Evolutionary conservation across 2,113 vertebrate species (phyloP), one percentile per base, ranked within the genome.

Genomic region (Xiphophorus hellerii): DNA sequence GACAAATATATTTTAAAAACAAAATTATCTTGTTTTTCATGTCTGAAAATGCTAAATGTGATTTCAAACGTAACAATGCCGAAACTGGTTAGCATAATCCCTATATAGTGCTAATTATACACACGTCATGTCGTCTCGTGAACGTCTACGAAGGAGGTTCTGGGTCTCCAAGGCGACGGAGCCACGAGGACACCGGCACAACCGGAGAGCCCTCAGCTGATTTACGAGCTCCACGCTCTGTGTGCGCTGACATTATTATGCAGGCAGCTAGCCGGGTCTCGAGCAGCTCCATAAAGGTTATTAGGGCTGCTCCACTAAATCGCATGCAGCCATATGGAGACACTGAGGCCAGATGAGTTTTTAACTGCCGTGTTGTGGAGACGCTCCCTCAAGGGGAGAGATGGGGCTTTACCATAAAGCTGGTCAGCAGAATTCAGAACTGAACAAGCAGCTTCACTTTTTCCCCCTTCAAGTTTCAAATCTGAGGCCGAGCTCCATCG

Each of bases 231-330:
- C 78, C 78, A 54, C 15, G 1, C 62, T 68, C 30, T 58, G 67
- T 69, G 68, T 68, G 61, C 73, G 85, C 73, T 69, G 71, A 76
- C 67, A 72, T 81, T 77, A 91, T 88, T 85, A 84, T 77, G 77
- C 85, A 81, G 84, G 71, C 71, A 66, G 72, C 70, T 85, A 74
- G 54, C 69, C 44, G 51, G 74, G 63, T 70, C 60, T 77, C 60
- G 3, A 71, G 66, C 69, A 69, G 67, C 69, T 82, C 74, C 80
- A 73, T 87, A 37, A 84, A 86, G 87, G 87, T 86, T 85, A 86
- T 81, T 82, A 81, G 66, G 77, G 83, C 73, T 71, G 42, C 61
- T 80, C 42, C 28, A 62, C 42, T 58, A 61, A 67, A 84, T 71
- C 51, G 78, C 63, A 70, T 33, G 37, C 62, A 71, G 54, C 89